Percentiles rank a stretch among this genome's conserved stretches.
phyloP scores from a whole-genome alignment of 1,140 invertebrate genomes.

The Sminthurides bifidus region DNA sequence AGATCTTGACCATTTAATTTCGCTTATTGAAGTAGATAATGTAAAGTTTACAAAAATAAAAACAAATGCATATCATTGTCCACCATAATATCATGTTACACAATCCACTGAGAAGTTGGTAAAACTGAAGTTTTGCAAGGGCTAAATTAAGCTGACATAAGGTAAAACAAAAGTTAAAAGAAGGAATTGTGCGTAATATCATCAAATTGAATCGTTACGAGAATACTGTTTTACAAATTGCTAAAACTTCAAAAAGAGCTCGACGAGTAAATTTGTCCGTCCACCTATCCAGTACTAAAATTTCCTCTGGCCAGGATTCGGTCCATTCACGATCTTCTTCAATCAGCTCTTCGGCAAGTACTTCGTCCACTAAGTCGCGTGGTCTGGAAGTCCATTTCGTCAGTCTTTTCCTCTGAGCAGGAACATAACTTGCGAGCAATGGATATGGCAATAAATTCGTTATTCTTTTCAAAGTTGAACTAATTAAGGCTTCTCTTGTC shows the following conservation, averaged over 20 bases:
- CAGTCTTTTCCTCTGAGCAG: slow-evolving; percentile 1
- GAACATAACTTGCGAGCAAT: not conserved
- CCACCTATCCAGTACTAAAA: slow-evolving; percentile 9
- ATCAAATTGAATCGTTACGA: not conserved
- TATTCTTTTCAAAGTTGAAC: not conserved
- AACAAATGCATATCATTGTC: not conserved
- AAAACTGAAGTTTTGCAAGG: no score
- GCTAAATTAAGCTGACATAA: no score
- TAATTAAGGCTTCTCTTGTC: not conserved
- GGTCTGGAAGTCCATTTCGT: slow-evolving; percentile 22
- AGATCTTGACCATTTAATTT: no score
- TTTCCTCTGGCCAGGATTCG: slow-evolving; percentile 20
- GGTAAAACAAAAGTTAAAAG: no score
- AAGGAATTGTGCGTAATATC: no score
- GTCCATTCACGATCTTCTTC: slow-evolving; percentile 24
- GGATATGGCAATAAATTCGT: slow-evolving; percentile 3
- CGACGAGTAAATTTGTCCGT: not conserved
- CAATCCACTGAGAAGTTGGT: no score
- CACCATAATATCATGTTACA: no score
- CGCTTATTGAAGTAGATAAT: no score
- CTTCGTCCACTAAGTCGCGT: slow-evolving; percentile 20
- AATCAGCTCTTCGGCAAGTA: slow-evolving; percentile 19
- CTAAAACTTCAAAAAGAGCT: not conserved
- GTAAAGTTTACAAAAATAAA: no score
- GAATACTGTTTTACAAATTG: not conserved